Base-by-base conservation (phyloP, 2,113 vertebrate genomes). In the Cololabis saira region DNA sequence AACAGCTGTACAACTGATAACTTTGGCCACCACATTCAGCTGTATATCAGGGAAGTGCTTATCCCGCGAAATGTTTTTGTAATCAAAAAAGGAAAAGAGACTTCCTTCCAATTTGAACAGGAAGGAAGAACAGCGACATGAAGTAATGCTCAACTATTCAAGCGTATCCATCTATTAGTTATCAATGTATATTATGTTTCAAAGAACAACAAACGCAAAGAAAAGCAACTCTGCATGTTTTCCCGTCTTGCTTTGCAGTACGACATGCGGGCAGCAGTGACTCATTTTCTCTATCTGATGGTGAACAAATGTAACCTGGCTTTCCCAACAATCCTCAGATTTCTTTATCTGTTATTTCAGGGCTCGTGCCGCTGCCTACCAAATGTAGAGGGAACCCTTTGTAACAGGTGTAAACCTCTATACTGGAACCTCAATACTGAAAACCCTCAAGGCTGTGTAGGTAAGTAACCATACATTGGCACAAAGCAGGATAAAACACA, bases 341-440 rank as follows among this genome's bases (percentile, higher is more conserved):
- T 50, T 67, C 54, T 18, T 59, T 47, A 50, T 81, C 44, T 90
- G 17, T 78, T 86, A 50, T 17, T 59, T 49, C 80, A 98, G 97
- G 95, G 89, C 0, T 81, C 78, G 50, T 99, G 97, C 60, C 90
- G 85, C 18, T 99, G 97, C 82, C 90, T 94, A 58, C 76, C 85
- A 62, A 88, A 94, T 0, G 93, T 94, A 2, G 91, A 95, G 83
- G 94, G 96, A 57, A 72, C 88, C 21, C 82, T 90, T 0, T 99
- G 97, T 77, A 90, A 90, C 78, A 89, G 63, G 60, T 99, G 97
- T 80, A 98, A 97, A 81, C 94, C 94, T 0, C 90, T 96, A 14
- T 96, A 94, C 86, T 98, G 96, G 97, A 95, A 97, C 73, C 89
- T 98, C 68, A 92, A 87, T 66, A 51, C 47, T 50, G 92, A 91